Percentiles rank a stretch among this genome's conserved stretches.
Conservation (phyloP, 2,797 vertebrate genomes). For the Pantherophis vulpinus region DNA sequence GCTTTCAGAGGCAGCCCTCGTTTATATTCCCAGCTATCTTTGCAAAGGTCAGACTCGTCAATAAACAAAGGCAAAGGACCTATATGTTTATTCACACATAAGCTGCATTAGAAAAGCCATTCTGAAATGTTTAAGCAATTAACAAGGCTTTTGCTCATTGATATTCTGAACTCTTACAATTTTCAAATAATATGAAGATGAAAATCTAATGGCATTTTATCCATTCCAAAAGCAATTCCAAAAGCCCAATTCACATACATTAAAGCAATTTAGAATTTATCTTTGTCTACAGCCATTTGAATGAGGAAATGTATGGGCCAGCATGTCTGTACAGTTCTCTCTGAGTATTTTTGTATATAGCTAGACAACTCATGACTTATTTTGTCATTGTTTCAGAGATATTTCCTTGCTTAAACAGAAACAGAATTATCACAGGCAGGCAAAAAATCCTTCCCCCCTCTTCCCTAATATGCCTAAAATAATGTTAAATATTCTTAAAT, state of each 20-base stretch:
- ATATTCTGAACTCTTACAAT: background rate
- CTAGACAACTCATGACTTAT: background rate
- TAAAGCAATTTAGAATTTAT: background rate
- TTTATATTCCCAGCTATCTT: conserved; percentile 57
- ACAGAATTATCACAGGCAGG: background rate
- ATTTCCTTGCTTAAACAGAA: background rate
- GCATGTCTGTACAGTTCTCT: background rate
- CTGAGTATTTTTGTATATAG: background rate
- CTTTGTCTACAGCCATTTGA: background rate
- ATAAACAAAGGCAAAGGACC: conserved; percentile 35
- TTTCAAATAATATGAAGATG: background rate
- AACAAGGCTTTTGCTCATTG: background rate
- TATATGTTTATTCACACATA: conserved; percentile 52
- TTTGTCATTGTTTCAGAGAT: background rate
- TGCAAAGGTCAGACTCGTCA: conserved; percentile 60
- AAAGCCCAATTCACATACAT: background rate
- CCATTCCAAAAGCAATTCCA: background rate
- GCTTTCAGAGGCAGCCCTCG: conserved; percentile 54
- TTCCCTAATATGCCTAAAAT: background rate
- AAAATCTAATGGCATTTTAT: background rate
- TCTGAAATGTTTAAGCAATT: background rate
- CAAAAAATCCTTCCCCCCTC: background rate
- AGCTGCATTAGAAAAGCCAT: conserved; percentile 30
- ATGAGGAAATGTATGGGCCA: background rate
- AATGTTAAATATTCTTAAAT: background rate